These are phyloP conservation scores for Oreochromis aureus DNA, from an alignment of 2,113 vertebrate species.

Conservation along the genomic window DNA sequence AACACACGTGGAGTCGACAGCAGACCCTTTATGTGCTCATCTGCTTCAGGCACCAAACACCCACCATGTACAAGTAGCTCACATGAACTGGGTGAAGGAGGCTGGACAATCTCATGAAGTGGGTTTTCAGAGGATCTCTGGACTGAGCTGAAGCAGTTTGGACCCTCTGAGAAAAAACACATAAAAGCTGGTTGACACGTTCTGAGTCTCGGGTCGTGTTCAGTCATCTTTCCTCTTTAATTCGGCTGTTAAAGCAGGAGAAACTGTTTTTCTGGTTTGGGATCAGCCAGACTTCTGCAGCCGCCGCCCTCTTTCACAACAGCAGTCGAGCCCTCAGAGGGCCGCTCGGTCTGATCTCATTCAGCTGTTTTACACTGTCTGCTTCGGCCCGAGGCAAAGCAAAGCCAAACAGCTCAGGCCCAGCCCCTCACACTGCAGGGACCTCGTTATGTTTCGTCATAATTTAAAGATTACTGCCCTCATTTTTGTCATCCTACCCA, in stretches of 20 bases:
- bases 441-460: not conserved
- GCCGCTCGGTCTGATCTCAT: not conserved
- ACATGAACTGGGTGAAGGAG: not conserved
- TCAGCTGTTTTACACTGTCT: slow-evolving; percentile 6
- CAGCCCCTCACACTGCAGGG: not conserved
- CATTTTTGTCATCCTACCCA: not conserved
- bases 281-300: not conserved
- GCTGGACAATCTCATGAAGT: not conserved
- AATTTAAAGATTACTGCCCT: not conserved
- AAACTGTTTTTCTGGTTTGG: not conserved
- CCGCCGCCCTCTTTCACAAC: slow-evolving; percentile 43
- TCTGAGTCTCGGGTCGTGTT: not conserved
- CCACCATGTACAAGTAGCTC: not conserved
- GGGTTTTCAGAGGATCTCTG: not conserved
- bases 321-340: not conserved
- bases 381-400: not conserved
- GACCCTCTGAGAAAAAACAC: not conserved
- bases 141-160: not conserved
- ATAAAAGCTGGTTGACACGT: not conserved
- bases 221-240: not conserved
- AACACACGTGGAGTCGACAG: not conserved
- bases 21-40: not conserved
- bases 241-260: not conserved
- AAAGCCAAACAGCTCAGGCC: not conserved
- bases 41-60: not conserved